Percentiles rank a stretch among this genome's conserved stretches.
Evolutionary conservation across 2,888 invertebrate species (phyloP).

Genomic region (Meiosimyza platycephala): DNA sequence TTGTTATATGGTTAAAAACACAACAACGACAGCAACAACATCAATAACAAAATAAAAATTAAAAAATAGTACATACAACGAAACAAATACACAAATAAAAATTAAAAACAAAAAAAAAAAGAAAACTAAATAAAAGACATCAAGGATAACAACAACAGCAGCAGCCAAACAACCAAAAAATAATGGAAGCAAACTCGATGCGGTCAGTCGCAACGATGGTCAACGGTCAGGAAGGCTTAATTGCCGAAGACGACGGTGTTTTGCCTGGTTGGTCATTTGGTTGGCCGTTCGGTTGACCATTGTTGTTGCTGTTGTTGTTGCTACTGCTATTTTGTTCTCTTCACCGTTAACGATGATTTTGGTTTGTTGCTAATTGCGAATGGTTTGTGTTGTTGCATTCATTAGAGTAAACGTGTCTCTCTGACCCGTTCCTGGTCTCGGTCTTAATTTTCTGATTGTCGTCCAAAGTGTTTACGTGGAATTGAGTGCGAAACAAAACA

Average conservation of each 20-base stretch:
- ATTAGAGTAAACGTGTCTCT: conserved; percentile 12
- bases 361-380: conserved; percentile 41
- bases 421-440: neutral
- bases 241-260: conserved; percentile 53
- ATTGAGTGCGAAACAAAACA: neutral
- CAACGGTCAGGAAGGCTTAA: conserved; percentile 60
- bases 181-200: conserved; percentile 63
- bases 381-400: conserved; percentile 29
- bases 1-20: conserved; percentile 19
- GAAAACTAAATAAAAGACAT: conserved; percentile 57
- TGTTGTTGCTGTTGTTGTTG: conserved; percentile 7
- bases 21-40: conserved; percentile 38
- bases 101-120: conserved; percentile 46
- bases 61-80: conserved; percentile 3
- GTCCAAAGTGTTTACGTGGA: conserved; percentile 4
- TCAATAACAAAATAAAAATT: conserved; percentile 32
- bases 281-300: neutral
- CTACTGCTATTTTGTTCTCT: neutral
- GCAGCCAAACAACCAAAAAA: conserved; percentile 53
- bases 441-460: conserved; percentile 11
- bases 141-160: conserved; percentile 52
- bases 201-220: conserved; percentile 56
- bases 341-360: conserved; percentile 39
- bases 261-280: conserved; percentile 18
- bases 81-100: conserved; percentile 23